These are phyloP conservation scores for Drosophila serrata DNA, from an alignment of 1,140 invertebrate genomes.

Conservation along the genomic window DNA sequence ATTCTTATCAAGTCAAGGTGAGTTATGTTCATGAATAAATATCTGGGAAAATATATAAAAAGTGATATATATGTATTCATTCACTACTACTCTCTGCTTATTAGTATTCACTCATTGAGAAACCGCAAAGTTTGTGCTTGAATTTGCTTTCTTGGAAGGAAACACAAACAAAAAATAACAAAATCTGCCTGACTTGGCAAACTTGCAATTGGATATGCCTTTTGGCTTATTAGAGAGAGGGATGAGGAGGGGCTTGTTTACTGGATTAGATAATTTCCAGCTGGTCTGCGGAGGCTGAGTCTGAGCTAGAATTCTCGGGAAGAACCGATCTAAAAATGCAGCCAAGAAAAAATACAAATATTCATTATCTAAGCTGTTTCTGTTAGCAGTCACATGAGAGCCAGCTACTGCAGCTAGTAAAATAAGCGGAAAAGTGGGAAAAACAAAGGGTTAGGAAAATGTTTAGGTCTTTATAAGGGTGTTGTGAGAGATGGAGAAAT, in stretches of 20 bases:
- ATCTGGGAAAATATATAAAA: not conserved
- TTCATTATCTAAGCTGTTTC: slow-evolving; percentile 35
- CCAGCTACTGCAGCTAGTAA: not conserved
- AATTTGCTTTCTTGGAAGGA: slow-evolving; percentile 60
- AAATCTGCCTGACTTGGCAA: slow-evolving; percentile 69
- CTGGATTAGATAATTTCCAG: slow-evolving; percentile 73
- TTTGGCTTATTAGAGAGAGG: slow-evolving; percentile 16
- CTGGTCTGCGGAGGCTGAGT: slow-evolving; percentile 40
- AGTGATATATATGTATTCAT: slow-evolving; percentile 16
- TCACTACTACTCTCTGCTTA: slow-evolving; percentile 23
- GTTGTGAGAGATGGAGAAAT: not conserved
- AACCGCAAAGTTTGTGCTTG: slow-evolving; percentile 34
- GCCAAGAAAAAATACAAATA: slow-evolving; percentile 48
- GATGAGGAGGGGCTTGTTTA: slow-evolving; percentile 6
- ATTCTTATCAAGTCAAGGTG: slow-evolving; percentile 99
- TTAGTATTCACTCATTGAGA: slow-evolving; percentile 57
- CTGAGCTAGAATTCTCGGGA: slow-evolving; percentile 57
- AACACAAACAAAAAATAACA: slow-evolving; percentile 21
- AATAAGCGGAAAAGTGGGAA: slow-evolving; percentile 2
- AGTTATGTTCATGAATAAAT: slow-evolving; percentile 75
- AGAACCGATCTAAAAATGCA: slow-evolving; percentile 18
- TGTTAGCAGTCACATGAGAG: slow-evolving; percentile 38
- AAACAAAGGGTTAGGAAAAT: not conserved
- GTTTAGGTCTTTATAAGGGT: not conserved
- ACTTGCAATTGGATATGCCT: slow-evolving; percentile 72